Evolutionary conservation across 2,888 invertebrate genomes (phyloP), one percentile per base, ranked within the genome.

Genomic region (Conops quadrifasciatus): DNA sequence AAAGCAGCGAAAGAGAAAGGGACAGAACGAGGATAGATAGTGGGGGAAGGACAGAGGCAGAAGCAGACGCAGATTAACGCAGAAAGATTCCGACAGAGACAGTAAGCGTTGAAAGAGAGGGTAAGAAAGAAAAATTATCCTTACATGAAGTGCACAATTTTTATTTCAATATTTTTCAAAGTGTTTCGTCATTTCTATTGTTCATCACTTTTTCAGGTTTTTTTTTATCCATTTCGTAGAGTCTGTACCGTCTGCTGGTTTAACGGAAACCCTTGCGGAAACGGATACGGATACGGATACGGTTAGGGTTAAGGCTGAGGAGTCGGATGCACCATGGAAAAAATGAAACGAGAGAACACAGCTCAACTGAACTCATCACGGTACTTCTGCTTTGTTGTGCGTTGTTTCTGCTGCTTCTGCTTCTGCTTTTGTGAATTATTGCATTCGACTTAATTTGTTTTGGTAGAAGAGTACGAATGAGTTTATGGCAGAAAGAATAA

Each of bases 361-460:
- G 47, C 24, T 21, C 15, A 47, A 63, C 26, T 11, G 24, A 63
- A 63, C 63, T 63, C 24, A 63, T 63, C 63, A 1, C 28, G 58
- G 24, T 63, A 47, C 45, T 63, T 26, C 21, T 63, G 43, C 24
- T 45, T 45, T 24, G 15, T 15, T 36, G 36, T 36, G 4, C 5
- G 36, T 36, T 9, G 5, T 36, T 36, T 36, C 9, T 36, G 4
- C 36, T 36, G 36, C 9, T 7, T 36, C 36, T 63, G 21, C 19
- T 47, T 63, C 43, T 63, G 47, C 63, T 47, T 63, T 45, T 24
- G 11, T 24, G 47, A 53, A 66, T 66, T 53, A 24, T 26, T 21
- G 56, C 16, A 53, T 36, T 56, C 66, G 56, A 66, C 66, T 24
- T 66, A 53, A 53, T 66, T 66, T 66, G 66, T 21, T 53, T 51